Percentiles rank a stretch among this genome's conserved stretches.
phyloP scores from a whole-genome alignment of 2,797 vertebrate species.

The Pantherophis alleghaniensis region DNA sequence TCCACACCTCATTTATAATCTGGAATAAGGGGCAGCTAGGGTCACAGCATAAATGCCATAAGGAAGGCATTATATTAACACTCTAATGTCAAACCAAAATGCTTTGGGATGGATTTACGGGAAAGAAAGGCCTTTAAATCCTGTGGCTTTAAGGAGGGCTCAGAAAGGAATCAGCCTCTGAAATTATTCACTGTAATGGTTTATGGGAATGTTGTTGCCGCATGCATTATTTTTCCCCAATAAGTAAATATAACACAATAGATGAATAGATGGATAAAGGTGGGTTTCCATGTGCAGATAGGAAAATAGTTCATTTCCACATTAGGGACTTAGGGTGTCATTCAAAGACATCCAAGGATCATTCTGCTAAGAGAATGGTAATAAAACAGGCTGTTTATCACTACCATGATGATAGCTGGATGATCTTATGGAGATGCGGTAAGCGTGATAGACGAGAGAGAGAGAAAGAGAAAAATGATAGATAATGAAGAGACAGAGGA shows the following conservation, averaged over 20 bases:
- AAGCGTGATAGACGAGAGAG: background rate
- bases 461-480: background rate
- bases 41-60: constrained; percentile 12
- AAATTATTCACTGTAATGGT: constrained; percentile 28
- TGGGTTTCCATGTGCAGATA: background rate
- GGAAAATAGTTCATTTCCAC: background rate
- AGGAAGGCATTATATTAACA: background rate
- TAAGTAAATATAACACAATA: background rate
- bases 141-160: constrained; percentile 16
- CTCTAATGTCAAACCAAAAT: constrained; percentile 17
- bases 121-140: constrained; percentile 12
- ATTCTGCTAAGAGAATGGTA: background rate
- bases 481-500: background rate
- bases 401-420: background rate
- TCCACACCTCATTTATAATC: constrained; percentile 25
- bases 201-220: constrained; percentile 13
- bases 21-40: constrained; percentile 8
- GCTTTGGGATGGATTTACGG: constrained; percentile 23
- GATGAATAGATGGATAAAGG: background rate
- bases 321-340: background rate
- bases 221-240: background rate
- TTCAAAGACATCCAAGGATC: background rate
- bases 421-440: background rate
- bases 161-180: constrained; percentile 7
- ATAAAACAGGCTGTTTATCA: background rate